These are phyloP conservation scores for Varanus komodoensis DNA, from an alignment of 2,113 vertebrate species.

Conservation along the genomic window DNA sequence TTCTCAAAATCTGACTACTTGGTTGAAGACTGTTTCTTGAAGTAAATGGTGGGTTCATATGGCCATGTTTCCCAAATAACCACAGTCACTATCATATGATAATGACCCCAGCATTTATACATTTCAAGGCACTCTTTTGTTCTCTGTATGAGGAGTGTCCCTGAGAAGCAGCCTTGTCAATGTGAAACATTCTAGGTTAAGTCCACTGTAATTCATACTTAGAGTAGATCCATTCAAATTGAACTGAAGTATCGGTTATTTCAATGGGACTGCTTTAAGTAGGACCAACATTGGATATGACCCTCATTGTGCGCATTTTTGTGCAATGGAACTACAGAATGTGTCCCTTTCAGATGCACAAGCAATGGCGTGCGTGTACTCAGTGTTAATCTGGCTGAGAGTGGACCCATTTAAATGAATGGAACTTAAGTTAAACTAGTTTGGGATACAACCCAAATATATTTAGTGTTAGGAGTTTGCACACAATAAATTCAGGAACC, in stretches of 20 bases:
- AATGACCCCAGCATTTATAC: too few species aligned
- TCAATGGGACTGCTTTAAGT: too few species aligned
- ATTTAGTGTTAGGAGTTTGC: not conserved
- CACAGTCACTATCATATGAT: not conserved
- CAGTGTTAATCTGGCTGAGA: too few species aligned
- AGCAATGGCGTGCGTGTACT: too few species aligned
- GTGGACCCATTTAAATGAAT: too few species aligned
- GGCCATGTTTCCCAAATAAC: not conserved
- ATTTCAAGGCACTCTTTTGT: not conserved
- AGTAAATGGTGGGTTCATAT: not conserved
- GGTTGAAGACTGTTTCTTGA: not conserved
- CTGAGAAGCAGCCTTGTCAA: not conserved
- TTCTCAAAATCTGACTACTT: slow-evolving; percentile 2
- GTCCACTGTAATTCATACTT: too few species aligned
- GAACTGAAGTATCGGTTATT: too few species aligned
- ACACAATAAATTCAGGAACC: not conserved
- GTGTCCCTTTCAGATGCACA: too few species aligned
- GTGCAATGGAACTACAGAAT: not conserved
- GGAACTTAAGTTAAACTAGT: too few species aligned
- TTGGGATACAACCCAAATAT: not conserved
- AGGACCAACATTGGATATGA: too few species aligned
- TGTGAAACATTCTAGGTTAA: not conserved
- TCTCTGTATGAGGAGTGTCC: not conserved
- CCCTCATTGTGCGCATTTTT: too few species aligned
- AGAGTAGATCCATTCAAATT: too few species aligned